phyloP scores from a whole-genome alignment of 2,797 vertebrate genomes.

The Sebastes matsubarae region DNA sequence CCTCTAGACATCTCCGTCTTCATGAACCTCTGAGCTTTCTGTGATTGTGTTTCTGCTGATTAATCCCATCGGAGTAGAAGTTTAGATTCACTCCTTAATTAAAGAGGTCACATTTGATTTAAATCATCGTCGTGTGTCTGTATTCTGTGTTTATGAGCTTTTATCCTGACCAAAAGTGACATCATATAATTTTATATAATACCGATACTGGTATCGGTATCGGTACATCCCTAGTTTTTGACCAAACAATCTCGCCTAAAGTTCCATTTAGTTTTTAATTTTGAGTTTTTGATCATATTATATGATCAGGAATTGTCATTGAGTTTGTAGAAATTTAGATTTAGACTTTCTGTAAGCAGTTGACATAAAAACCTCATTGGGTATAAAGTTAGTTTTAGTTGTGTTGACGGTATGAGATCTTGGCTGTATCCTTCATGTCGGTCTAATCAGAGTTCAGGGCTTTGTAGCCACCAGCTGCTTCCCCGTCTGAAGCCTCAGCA shows the following conservation, averaged over 20 bases:
- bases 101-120: neutral
- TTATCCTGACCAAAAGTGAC: neutral
- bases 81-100: neutral
- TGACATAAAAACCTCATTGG: neutral
- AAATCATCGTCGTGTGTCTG: neutral
- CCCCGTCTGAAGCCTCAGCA: neutral
- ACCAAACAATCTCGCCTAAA: too few species aligned
- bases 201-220: too few species aligned
- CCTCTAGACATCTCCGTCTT: neutral
- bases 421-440: too few species aligned
- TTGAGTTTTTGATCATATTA: neutral
- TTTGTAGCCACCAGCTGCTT: neutral
- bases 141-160: neutral
- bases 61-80: neutral
- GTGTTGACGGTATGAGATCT: too few species aligned
- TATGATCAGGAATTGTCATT: too few species aligned
- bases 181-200: too few species aligned
- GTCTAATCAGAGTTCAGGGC: neutral
- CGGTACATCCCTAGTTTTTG: accelerated
- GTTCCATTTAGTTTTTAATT: neutral
- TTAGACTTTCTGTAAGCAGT: neutral
- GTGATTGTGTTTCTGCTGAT: neutral
- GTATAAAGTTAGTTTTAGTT: too few species aligned
- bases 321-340: too few species aligned
- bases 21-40: neutral